A percentile compares a stretch with the other conserved stretches of the same genome.
Evolutionary conservation across 2,888 invertebrate species (phyloP).

Genomic region (Alcis repandata): DNA sequence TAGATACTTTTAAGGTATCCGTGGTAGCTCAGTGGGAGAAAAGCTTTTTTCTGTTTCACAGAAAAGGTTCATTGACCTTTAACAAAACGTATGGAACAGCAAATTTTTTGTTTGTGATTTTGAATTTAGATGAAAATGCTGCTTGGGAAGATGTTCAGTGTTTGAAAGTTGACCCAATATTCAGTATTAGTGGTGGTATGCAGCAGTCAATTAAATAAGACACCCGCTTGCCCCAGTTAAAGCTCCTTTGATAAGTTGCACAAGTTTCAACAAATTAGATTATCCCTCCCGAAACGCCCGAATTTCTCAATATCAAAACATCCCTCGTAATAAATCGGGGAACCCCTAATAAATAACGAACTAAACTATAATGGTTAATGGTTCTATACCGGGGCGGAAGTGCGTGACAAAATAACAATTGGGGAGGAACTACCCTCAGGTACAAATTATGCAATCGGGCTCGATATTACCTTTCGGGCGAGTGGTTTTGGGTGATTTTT

Average conservation of each 20-base stretch:
- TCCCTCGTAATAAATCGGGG: conserved; percentile 35
- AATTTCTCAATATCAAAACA: conserved; percentile 39
- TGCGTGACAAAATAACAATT: conserved; percentile 40
- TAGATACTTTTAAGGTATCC: too few species aligned
- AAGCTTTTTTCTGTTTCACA: too few species aligned
- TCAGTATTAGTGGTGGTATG: not conserved
- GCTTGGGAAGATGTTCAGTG: too few species aligned
- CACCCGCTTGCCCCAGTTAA: not conserved
- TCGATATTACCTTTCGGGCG: conserved; percentile 21
- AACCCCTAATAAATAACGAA: conserved; percentile 39
- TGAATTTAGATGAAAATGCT: too few species aligned
- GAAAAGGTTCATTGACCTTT: too few species aligned
- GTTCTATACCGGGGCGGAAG: conserved; percentile 30
- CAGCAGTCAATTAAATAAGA: not conserved
- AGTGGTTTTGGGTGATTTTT: conserved; percentile 9
- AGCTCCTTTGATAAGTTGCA: conserved; percentile 19
- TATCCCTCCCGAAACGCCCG: conserved; percentile 20
- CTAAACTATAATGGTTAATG: conserved; percentile 40
- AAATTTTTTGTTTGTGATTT: too few species aligned
- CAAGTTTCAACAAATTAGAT: conserved; percentile 32
- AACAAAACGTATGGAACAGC: too few species aligned
- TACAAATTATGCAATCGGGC: conserved; percentile 31
- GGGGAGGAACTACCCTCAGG: conserved; percentile 35
- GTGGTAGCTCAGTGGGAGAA: too few species aligned
- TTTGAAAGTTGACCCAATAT: too few species aligned